Evolutionary conservation across 2,888 invertebrate species (phyloP).

Genomic region (Lutraria lutraria): DNA sequence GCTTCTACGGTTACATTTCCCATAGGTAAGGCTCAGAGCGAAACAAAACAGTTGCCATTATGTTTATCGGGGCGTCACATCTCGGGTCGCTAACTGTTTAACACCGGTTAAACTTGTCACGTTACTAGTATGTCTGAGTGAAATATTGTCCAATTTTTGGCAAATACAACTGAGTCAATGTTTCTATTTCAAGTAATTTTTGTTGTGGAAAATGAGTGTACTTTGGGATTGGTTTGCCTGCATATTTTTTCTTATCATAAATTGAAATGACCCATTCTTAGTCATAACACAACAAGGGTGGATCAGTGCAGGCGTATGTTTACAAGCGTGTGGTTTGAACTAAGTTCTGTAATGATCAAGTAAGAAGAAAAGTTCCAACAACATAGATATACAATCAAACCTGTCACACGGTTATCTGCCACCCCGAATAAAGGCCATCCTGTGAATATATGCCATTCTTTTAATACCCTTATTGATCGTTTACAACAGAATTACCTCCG

Average conservation of each 20-base stretch:
- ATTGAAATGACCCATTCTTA: neutral
- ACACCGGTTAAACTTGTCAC: conserved; percentile 30
- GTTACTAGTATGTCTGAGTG: neutral
- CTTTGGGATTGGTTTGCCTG: neutral
- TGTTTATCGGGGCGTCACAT: conserved; percentile 31
- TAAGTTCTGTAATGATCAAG: no score
- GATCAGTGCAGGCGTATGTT: neutral
- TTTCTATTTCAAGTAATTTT: neutral
- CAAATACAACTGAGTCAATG: neutral
- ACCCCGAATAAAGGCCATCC: no score
- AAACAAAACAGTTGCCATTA: neutral
- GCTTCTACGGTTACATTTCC: neutral
- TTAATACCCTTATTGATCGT: no score
- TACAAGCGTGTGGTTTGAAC: neutral
- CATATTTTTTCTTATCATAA: neutral
- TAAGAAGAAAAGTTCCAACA: no score
- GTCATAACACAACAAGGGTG: neutral
- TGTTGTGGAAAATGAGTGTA: neutral
- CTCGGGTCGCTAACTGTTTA: conserved; percentile 45
- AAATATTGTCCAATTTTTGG: neutral
- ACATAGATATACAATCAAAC: no score
- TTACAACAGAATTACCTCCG: no score
- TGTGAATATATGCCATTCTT: no score
- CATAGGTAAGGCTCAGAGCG: neutral
- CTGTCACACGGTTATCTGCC: no score